Base-by-base conservation (phyloP, 2,797 vertebrate genomes). In the Monodelphis domestica region DNA sequence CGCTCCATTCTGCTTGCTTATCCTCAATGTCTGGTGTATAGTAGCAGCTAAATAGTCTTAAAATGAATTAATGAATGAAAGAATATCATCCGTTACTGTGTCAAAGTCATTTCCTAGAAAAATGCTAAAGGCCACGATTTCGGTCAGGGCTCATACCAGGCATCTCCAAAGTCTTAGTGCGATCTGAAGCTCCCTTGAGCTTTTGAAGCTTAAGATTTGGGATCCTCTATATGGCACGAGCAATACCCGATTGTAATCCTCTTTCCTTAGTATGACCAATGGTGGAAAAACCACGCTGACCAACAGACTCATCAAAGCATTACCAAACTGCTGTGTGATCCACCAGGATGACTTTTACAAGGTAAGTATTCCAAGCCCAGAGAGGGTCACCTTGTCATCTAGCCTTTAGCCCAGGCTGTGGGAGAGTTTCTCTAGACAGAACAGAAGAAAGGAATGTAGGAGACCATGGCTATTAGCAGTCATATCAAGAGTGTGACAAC, bases 311-410 rank as follows among this genome's bases (percentile, higher is more conserved):
- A 94, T 98, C 93, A 99, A 98, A 97, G 98, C 97, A 0, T 98
- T 99, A 90, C 99, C 99, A 94, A 99, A 99, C 98, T 99, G 99
- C 98, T 99, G 99, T 29, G 99, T 99, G 95, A 98, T 99, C 55
- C 99, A 99, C 89, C 99, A 99, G 93, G 99, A 99, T 53, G 99
- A 99, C 96, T 99, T 99, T 96, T 99, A 98, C 98, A 99, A 99
- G 99, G 99, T 99, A 98, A 97, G 98, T 52, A 3, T 84, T 94
- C 30, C 78, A n/a, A 0, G 0, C 38, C 29, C 0, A 21, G 0
- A 51, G n/a, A 84, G 52, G 88, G 52, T 17, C 29, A 30, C n/a
- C 52, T 3, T 50, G 38, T 84, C 21, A 84, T 45, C 24, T 0
- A 26, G 2, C 7, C 38, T 26, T 78, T 78, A 45, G 7, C 70